Evolutionary conservation across 1,140 invertebrate genomes (phyloP), one percentile per base, ranked within the genome.

Genomic region (Coptotermes formosanus): DNA sequence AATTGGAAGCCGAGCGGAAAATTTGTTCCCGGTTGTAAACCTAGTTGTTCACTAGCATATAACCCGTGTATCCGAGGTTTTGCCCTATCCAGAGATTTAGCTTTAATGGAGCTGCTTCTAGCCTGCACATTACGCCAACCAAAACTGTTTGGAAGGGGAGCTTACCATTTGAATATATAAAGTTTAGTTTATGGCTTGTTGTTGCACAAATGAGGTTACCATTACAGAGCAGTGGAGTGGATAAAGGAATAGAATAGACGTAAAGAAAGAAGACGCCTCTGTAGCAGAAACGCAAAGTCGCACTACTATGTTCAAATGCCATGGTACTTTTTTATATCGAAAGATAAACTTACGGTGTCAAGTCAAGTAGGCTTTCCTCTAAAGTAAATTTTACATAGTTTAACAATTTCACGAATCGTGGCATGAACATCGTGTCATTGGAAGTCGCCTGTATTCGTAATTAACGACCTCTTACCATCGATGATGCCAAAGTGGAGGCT

Each of bases 11-110:
- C 55, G 59, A 44, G 85, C 59, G 85, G 55, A 85, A 85, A 85
- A 85, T 85, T 85, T 85, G 55, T 75, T 85, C 85, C 85, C 85
- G 59, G 55, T 85, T 75, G 85, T 85, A 85, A 85, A 85, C 43
- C 85, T 52, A 85, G 85, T 85, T 85, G 85, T 85, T 85, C 85
- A 43, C 85, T 81, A 44, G 85, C 52, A 64, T 69, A 75, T 69
- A 85, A 85, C 85, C 85, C 85, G 64, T 85, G 85, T 85, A 85
- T 32, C 85, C 25, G 85, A 12, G 32, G 82, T 25, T 83, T 48
- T 83, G 43, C 82, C 32, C 32, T 23, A 43, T 43, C 45, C 82
- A 43, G 82, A 75, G 64, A 75, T 75, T 75, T 75, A 75, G 64
- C 64, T 30, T 9, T 75, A 75, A 75, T 75, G 64, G 64, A 75